A percentile compares a stretch with the other conserved stretches of the same genome.
These are phyloP conservation scores for Acanthosoma haemorrhoidale DNA, from an alignment of 2,888 invertebrate genomes.

Conservation along the genomic window DNA sequence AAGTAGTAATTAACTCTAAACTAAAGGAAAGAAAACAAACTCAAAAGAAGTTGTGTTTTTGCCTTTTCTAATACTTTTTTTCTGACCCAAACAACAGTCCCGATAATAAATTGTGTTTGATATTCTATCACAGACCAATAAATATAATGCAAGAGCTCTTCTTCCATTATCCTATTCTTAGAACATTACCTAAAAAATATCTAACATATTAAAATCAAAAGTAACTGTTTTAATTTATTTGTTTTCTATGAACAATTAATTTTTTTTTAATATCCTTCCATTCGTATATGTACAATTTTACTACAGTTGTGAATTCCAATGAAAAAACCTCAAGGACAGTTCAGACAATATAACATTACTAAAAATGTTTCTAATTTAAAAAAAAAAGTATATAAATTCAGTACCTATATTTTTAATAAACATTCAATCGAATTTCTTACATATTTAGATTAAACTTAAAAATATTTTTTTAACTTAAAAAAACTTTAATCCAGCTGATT, in stretches of 20 bases:
- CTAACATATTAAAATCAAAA: not conserved
- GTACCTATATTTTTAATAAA: too few relatives aligned
- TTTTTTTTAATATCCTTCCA: not conserved
- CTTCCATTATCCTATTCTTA: not conserved
- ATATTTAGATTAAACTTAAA: too few relatives aligned
- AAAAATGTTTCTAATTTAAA: too few relatives aligned
- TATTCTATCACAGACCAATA: constrained; percentile 25
- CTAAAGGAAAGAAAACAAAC: not conserved
- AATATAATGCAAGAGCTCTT: not conserved
- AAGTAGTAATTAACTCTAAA: not conserved
- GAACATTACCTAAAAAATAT: not conserved
- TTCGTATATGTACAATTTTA: not conserved
- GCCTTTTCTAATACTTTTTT: not conserved
- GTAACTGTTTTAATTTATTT: not conserved
- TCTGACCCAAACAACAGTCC: constrained; percentile 24
- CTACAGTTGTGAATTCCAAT: not conserved
- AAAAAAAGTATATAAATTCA: too few relatives aligned
- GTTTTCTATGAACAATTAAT: not conserved
- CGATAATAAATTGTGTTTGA: not conserved
- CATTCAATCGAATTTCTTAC: too few relatives aligned
- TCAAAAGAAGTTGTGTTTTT: too few relatives aligned
- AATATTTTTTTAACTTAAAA: too few relatives aligned
- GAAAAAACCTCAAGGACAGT: not conserved
- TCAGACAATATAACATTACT: too few relatives aligned
- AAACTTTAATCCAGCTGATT: too few relatives aligned